Evolutionary conservation across 2,113 vertebrate species (phyloP).

Genomic region (Esox niger): DNA sequence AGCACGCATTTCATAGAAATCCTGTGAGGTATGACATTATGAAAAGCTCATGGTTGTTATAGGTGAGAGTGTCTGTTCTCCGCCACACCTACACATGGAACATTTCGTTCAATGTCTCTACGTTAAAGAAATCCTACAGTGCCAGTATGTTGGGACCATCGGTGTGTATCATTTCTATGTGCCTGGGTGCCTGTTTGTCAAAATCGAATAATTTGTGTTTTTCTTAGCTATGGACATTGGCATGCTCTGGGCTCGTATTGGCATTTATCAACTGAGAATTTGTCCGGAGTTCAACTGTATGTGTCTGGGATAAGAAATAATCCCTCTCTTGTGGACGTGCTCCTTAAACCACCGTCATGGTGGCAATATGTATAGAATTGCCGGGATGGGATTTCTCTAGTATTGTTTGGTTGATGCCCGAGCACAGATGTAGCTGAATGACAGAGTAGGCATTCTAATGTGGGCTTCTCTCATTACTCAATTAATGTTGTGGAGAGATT

Average conservation of each 20-base stretch:
- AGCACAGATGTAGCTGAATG: constrained; percentile 58
- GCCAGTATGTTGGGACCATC: too few relatives aligned
- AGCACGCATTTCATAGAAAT: constrained; percentile 26
- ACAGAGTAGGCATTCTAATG: constrained; percentile 56
- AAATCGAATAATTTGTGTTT: too few relatives aligned
- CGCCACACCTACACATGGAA: neutral
- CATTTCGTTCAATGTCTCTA: neutral
- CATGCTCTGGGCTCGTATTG: too few relatives aligned
- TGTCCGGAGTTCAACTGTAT: too few relatives aligned
- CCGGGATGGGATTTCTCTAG: constrained; percentile 22
- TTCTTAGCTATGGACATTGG: too few relatives aligned
- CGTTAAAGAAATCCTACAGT: too few relatives aligned
- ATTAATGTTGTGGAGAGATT: constrained; percentile 41
- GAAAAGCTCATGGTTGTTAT: constrained; percentile 35
- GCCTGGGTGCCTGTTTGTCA: too few relatives aligned
- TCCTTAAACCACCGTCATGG: constrained; percentile 10
- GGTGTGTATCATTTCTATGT: too few relatives aligned
- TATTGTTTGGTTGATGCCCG: constrained; percentile 39
- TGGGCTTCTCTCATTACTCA: constrained; percentile 53
- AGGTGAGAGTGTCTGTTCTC: constrained; percentile 15
- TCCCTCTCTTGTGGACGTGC: neutral
- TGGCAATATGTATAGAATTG: constrained; percentile 31
- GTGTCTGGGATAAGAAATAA: too few relatives aligned
- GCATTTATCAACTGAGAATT: too few relatives aligned
- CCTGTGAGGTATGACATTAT: constrained; percentile 34